Percentiles rank a stretch among this genome's conserved stretches.
These are phyloP conservation scores for Acrobasis suavella DNA, from an alignment of 2,888 invertebrate genomes.

Conservation along the genomic window DNA sequence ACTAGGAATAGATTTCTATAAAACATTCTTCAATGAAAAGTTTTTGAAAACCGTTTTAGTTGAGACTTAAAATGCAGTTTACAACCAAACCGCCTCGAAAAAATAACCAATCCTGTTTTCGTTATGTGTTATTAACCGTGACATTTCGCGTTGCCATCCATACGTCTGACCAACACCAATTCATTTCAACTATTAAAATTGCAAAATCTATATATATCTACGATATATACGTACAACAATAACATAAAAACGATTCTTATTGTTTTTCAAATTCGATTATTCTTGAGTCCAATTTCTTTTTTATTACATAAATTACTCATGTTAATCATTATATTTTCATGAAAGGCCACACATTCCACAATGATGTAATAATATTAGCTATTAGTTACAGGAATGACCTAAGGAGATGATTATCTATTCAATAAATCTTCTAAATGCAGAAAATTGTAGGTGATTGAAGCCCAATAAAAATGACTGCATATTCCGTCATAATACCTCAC, in stretches of 20 bases:
- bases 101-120: not conserved
- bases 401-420: not conserved
- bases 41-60: not conserved
- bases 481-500: constrained; percentile 13
- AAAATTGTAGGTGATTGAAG: constrained; percentile 2
- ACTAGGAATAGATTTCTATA: not conserved
- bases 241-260: too few species aligned
- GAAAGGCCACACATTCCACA: too few species aligned
- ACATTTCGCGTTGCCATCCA: not conserved
- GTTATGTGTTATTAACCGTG: not conserved
- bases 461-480: constrained; percentile 9
- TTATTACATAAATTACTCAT: too few species aligned
- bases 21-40: not conserved
- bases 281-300: too few species aligned
- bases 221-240: too few species aligned
- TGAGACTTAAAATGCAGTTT: not conserved
- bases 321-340: too few species aligned
- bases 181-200: not conserved
- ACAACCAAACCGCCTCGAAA: not conserved
- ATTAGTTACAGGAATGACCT: too few species aligned
- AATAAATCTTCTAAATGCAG: not conserved
- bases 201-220: not conserved
- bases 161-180: not conserved
- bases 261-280: too few species aligned
- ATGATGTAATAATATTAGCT: too few species aligned